phyloP scores from a whole-genome alignment of 2,113 vertebrate genomes.

The Dasypus novemcinctus region DNA sequence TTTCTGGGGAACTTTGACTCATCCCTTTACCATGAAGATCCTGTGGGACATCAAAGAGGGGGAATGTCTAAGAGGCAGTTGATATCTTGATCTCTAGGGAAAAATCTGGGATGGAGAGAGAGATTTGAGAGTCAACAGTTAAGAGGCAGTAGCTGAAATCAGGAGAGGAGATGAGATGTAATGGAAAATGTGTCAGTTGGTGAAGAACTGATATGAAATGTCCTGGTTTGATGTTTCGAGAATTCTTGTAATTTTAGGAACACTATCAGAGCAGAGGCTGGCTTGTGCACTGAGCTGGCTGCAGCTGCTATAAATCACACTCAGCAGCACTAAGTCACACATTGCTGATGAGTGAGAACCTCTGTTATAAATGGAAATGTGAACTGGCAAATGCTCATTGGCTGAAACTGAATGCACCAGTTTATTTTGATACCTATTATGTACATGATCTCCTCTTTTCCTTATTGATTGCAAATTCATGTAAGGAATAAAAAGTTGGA shows the following conservation, averaged over 20 bases:
- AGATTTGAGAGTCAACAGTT: rapidly evolving
- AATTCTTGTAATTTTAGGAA: conserved; percentile 43
- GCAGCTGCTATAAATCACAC: neutral
- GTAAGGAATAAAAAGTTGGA: neutral
- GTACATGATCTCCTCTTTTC: neutral
- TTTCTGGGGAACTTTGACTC: no score
- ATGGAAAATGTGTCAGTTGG: neutral
- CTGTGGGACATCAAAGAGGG: neutral
- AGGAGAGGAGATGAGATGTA: neutral
- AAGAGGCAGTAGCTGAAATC: neutral
- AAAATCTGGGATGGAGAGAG: no score
- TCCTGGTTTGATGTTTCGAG: neutral
- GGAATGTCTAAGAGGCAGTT: neutral
- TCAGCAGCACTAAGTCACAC: neutral
- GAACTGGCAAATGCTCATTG: neutral
- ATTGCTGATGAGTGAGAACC: conserved; percentile 22
- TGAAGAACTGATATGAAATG: neutral
- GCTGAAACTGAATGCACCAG: neutral
- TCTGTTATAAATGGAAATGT: conserved; percentile 59
- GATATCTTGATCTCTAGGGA: neutral
- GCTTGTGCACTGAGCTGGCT: neutral
- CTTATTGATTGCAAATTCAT: neutral
- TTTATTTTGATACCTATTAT: neutral
- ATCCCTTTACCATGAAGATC: neutral
- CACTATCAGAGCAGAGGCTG: neutral